Evolutionary conservation across 2,113 vertebrate genomes (phyloP), one percentile per base, ranked within the genome.

Genomic region (Sceloporus undulatus): DNA sequence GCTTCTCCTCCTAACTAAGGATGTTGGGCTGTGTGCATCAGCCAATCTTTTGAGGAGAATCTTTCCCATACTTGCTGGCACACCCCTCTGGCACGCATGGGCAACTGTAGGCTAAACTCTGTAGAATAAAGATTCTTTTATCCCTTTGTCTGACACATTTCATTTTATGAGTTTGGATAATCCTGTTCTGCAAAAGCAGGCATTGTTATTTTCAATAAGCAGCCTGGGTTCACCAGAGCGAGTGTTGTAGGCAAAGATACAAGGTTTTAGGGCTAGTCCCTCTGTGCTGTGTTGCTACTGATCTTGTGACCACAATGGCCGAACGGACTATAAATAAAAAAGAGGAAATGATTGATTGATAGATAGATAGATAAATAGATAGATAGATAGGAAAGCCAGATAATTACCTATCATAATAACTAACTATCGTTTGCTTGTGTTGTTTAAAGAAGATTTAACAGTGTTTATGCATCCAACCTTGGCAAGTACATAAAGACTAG

Each of bases 281-380:
- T 92, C 91, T 75, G 8, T 87, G 82, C 90, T 82, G 18, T 90
- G 85, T 92, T 95, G 92, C 92, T 94, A 71, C 93, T 95, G 93
- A 95, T 96, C 93, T 92, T 92, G 94, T 96, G 94, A 91, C 85
- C 85, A 93, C 93, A 70, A 54, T 95, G 92, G 84, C 90, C 94
- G 95, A 96, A 95, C 94, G 95, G 79, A 89, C 84, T 88, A 92
- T 89, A 94, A 95, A 95, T 93, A 93, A 95, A 94, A 62, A 93
- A 89, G 90, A 95, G 91, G 88, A 94, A 96, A 95, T 23, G 91
- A 88, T 91, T 16, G 3, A 21, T 77, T 4, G 48, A 34, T 25
- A 10, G 34, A n/a, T 80, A 19, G 23, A 18, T 40, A 10, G 48
- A 34, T 25, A 10, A 21, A n/a, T 80, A 19, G 23, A 18, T 40